phyloP scores from a whole-genome alignment of 1,140 invertebrate species.

The Hycleus cichorii region DNA sequence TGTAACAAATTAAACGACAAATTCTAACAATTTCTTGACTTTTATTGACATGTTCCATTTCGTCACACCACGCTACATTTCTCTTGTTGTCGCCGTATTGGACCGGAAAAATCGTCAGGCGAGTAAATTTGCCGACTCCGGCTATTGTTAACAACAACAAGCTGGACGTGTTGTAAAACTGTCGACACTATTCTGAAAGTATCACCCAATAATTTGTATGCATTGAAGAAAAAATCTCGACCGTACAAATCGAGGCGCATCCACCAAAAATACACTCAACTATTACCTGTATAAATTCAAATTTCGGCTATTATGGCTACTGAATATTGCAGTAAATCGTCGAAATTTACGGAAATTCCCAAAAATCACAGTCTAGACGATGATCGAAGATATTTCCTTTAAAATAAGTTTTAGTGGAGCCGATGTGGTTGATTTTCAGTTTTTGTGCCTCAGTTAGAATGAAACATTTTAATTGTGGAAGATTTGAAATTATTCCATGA shows the following conservation, averaged over 20 bases:
- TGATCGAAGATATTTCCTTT: too few relatives aligned
- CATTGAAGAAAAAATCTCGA: not conserved
- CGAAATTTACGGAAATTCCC: too few relatives aligned
- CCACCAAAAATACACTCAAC: not conserved
- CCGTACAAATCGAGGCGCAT: not conserved
- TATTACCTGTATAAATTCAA: conserved; percentile 8
- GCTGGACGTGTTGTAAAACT: conserved; percentile 11
- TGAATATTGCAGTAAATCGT: not conserved
- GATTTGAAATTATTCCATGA: too few relatives aligned
- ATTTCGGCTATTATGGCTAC: not conserved
- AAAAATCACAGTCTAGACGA: too few relatives aligned
- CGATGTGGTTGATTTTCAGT: too few relatives aligned
- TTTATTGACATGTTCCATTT: conserved; percentile 10
- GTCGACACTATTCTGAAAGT: conserved; percentile 13
- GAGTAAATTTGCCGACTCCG: conserved; percentile 2
- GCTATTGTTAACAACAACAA: not conserved
- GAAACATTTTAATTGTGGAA: too few relatives aligned
- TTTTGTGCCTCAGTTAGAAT: too few relatives aligned
- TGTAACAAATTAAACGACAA: conserved; percentile 15
- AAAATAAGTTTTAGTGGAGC: too few relatives aligned
- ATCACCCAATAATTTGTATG: conserved; percentile 2
- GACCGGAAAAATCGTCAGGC: not conserved
- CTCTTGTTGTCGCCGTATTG: not conserved
- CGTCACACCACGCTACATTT: not conserved
- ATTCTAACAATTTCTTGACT: conserved; percentile 7